Base-by-base conservation (phyloP, 2,888 invertebrate genomes). In the Hartigia nigra region DNA sequence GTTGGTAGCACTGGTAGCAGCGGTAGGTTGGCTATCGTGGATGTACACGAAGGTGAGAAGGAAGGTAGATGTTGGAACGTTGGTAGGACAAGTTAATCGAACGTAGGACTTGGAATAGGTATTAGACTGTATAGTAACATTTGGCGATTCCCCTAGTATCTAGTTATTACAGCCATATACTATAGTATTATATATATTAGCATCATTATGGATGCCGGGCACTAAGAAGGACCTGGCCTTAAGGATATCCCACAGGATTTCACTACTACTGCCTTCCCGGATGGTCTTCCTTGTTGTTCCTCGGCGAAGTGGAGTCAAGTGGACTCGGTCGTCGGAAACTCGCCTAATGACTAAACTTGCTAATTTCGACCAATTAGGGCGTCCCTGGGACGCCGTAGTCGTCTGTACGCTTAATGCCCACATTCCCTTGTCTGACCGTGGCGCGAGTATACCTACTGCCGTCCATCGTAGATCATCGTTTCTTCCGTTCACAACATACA, bases 311-410 rank as follows among this genome's bases (percentile, higher is more conserved):
- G 84, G 86, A 89, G 88, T 88, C 89, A 88, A 89, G 89, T 89
- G 89, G 88, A 88, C 87, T 87, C 85, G 83, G 86, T 86, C 86
- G 86, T 84, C 87, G 90, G 90, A 91, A 91, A 91, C 91, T 91
- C 90, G 84, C 85, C 90, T 91, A 91, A 91, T 91, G 91, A 91
- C 91, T 90, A 91, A 91, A 91, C 91, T 91, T 91, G 91, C 91
- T 91, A 91, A 91, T 91, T 91, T 91, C 89, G 87, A 89, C 90
- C 91, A 91, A 91, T 91, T 91, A 91, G 90, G 85, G 88, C 85
- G 32, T 9, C 72, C 72, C 34, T 72, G 32, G 55, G 55, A 55
- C 0, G 55, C 55, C 55, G 55, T 55, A 23, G 55, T 55, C 23
- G 55, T 23, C 55, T 23, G 55, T 55, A 55, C 23, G 55, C 55